These are phyloP conservation scores for Hypocryptadius cinnamomeus DNA, from an alignment of 2,113 vertebrate species.

Conservation along the genomic window DNA sequence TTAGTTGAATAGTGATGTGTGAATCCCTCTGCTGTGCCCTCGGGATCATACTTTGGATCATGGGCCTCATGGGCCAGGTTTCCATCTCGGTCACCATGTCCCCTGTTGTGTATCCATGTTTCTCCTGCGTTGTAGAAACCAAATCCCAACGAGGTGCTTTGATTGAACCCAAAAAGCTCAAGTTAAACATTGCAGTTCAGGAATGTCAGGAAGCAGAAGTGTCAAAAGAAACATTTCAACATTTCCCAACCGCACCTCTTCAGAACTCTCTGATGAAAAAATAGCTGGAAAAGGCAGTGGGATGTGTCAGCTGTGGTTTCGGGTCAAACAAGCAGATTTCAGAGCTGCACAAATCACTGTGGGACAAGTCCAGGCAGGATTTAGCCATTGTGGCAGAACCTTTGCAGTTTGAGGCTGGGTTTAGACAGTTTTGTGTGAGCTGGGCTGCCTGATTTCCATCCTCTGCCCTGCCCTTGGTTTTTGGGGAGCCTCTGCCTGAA, in stretches of 20 bases:
- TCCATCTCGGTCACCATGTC: rapidly evolving
- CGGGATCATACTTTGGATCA: neutral
- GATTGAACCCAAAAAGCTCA: neutral
- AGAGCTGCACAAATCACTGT: neutral
- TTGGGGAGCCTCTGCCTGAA: neutral
- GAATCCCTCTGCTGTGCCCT: neutral
- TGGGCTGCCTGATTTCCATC: neutral
- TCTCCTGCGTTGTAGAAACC: neutral
- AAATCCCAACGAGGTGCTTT: neutral
- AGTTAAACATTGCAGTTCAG: neutral
- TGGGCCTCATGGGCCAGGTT: neutral
- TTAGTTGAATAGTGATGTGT: neutral
- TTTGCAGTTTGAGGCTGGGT: neutral
- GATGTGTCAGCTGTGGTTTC: neutral
- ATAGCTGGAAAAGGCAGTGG: neutral
- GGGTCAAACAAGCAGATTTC: neutral
- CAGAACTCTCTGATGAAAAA: neutral
- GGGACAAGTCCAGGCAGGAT: neutral
- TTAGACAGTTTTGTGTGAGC: neutral
- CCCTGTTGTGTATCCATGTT: rapidly evolving
- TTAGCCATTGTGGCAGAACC: neutral
- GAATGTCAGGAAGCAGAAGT: neutral
- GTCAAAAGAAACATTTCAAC: neutral
- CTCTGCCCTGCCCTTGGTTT: neutral
- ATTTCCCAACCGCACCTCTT: neutral